Evolutionary conservation across 1,140 invertebrate genomes (phyloP).

Genomic region (Manduca sexta): DNA sequence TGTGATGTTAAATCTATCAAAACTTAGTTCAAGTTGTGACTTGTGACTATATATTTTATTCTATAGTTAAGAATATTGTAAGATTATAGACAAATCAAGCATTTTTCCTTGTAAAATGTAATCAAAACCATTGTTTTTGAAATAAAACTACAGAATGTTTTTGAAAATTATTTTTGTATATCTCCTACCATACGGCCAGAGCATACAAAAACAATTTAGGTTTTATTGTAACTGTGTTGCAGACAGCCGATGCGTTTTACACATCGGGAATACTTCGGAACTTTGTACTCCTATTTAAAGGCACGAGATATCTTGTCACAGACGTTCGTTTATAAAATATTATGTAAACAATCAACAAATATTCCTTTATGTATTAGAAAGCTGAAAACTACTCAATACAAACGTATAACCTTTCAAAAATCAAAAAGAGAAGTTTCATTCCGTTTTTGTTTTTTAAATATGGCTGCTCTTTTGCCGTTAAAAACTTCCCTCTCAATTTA

Average conservation of each 20-base stretch:
- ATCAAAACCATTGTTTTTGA: constrained; percentile 1
- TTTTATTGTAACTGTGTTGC: constrained; percentile 9
- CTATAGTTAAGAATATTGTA: too few species aligned
- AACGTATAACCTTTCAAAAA: constrained; percentile 12
- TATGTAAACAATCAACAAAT: constrained; percentile 6
- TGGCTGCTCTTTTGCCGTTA: too few species aligned
- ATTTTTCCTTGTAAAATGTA: too few species aligned
- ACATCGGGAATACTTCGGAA: constrained; percentile 12
- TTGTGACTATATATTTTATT: too few species aligned
- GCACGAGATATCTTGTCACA: constrained; percentile 17
- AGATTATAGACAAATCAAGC: too few species aligned
- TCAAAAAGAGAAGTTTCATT: constrained; percentile 6
- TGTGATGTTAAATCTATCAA: too few species aligned
- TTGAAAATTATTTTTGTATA: constrained; percentile 33
- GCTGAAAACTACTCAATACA: constrained; percentile 1
- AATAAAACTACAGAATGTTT: constrained; percentile 21
- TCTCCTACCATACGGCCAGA: constrained; percentile 14
- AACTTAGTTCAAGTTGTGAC: too few species aligned
- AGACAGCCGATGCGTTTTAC: constrained; percentile 22
- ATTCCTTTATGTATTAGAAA: constrained; percentile 6
- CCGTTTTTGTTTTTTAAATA: too few species aligned
- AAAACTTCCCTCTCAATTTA: not conserved
- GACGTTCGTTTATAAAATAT: constrained; percentile 6
- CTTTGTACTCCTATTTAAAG: constrained; percentile 12
- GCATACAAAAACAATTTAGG: constrained; percentile 26